A percentile compares a stretch with the other conserved stretches of the same genome.
Evolutionary conservation across 1,140 invertebrate species (phyloP).

Genomic region (Neoseiulus cucumeris): DNA sequence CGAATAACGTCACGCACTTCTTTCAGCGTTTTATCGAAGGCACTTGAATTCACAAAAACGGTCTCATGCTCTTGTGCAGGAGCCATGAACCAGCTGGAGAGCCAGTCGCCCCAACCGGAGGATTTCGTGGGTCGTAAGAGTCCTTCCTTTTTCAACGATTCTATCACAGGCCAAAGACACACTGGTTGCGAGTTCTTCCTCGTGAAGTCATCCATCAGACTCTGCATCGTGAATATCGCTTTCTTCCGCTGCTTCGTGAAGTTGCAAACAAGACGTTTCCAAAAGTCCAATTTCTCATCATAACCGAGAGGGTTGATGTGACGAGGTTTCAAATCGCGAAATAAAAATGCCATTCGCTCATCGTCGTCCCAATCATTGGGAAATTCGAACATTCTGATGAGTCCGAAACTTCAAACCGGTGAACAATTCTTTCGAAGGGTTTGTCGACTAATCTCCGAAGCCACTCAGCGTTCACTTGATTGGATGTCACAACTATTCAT

Average conservation of each 20-base stretch:
- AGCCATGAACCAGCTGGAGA: neutral
- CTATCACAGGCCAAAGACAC: neutral
- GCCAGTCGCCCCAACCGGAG: neutral
- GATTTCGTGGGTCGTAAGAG: neutral
- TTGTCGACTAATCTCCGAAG: too few species aligned
- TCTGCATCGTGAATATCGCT: neutral
- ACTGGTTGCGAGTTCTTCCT: constrained; percentile 1
- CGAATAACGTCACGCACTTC: neutral
- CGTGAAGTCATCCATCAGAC: neutral
- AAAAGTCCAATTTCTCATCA: neutral
- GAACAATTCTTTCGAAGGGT: too few species aligned
- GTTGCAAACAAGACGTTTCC: neutral
- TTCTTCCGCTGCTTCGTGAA: neutral
- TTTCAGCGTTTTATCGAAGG: neutral
- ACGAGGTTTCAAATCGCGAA: neutral
- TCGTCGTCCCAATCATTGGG: neutral
- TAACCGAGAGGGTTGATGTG: neutral
- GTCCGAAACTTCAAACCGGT: too few species aligned
- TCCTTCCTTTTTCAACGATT: neutral
- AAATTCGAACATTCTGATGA: neutral
- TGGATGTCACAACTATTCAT: too few species aligned
- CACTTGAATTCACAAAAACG: neutral
- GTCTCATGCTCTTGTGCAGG: neutral
- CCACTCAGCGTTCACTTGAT: too few species aligned
- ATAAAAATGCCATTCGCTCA: constrained; percentile 2